Percentiles rank a stretch among this genome's conserved stretches.
phyloP scores from a whole-genome alignment of 1,140 invertebrate species.

The Neodiprion lecontei region DNA sequence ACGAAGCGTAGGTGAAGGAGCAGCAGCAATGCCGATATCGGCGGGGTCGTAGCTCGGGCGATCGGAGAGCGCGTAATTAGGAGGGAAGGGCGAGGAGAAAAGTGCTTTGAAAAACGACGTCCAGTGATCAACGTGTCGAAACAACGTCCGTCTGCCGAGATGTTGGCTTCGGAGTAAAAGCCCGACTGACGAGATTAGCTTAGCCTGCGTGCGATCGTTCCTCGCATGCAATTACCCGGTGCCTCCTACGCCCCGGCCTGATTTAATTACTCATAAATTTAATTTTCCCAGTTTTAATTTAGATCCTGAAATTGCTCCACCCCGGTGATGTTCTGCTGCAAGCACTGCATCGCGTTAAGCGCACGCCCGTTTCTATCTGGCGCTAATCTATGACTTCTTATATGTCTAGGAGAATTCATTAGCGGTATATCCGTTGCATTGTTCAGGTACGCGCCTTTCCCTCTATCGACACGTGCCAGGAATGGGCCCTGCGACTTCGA shows the following conservation, averaged over 20 bases:
- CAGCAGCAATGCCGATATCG: too few relatives aligned
- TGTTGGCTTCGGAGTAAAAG: not conserved
- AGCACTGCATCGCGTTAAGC: too few relatives aligned
- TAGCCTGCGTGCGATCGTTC: not conserved
- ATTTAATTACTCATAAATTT: constrained; percentile 6
- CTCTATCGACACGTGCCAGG: too few relatives aligned
- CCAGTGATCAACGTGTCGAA: not conserved
- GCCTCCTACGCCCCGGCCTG: not conserved
- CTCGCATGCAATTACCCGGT: not conserved
- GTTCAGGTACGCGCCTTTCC: too few relatives aligned
- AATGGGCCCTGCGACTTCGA: too few relatives aligned
- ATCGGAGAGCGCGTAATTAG: not conserved
- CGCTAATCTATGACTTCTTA: too few relatives aligned
- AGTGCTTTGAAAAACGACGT: not conserved
- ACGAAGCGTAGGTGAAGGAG: too few relatives aligned
- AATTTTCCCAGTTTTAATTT: not conserved
- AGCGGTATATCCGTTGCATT: too few relatives aligned
- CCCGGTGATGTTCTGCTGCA: too few relatives aligned
- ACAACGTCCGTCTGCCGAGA: not conserved
- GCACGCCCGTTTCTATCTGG: too few relatives aligned
- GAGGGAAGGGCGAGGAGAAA: not conserved
- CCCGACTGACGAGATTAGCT: not conserved
- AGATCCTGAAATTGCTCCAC: not conserved
- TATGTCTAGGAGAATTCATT: too few relatives aligned
- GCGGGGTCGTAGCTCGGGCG: too few relatives aligned